These are phyloP conservation scores for Alcis repandata DNA, from an alignment of 2,888 invertebrate species.

Conservation along the genomic window DNA sequence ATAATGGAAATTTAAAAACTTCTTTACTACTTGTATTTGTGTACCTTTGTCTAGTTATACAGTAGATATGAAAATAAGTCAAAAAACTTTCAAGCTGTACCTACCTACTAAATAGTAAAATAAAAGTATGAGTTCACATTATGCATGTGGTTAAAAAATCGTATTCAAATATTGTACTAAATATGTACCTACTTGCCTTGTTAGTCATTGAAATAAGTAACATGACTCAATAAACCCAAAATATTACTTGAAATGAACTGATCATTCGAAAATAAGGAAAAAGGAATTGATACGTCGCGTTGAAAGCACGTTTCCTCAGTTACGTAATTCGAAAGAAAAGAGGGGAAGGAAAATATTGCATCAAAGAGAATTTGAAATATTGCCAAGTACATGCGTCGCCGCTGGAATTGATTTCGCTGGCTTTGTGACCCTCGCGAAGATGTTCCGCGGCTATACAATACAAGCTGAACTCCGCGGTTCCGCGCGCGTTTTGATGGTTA, in stretches of 20 bases:
- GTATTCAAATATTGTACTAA: no score
- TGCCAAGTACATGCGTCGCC: slow-evolving; percentile 78
- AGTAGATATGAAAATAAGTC: no score
- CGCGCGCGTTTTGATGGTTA: no score
- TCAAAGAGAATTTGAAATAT: slow-evolving; percentile 82
- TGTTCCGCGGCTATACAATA: slow-evolving; percentile 52
- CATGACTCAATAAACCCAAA: slow-evolving; percentile 22
- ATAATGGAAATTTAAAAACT: background rate
- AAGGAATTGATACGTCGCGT: slow-evolving; percentile 56
- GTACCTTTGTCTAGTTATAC: no score
- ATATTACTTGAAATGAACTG: slow-evolving; percentile 39
- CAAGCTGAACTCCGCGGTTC: no score
- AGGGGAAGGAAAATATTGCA: slow-evolving; percentile 72
- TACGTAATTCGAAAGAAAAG: slow-evolving; percentile 65
- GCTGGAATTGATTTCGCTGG: slow-evolving; percentile 74
- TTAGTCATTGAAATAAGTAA: slow-evolving; percentile 4
- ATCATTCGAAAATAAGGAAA: slow-evolving; percentile 39
- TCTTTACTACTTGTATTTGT: no score
- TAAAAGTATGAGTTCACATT: no score
- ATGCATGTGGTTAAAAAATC: no score
- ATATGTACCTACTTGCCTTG: no score
- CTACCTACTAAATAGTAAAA: no score
- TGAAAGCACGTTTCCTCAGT: slow-evolving; percentile 56
- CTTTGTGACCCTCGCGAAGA: slow-evolving; percentile 62
- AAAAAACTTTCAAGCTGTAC: no score